These are phyloP conservation scores for Xerus rutilus DNA, from an alignment of 2,797 vertebrate species.

Conservation along the genomic window DNA sequence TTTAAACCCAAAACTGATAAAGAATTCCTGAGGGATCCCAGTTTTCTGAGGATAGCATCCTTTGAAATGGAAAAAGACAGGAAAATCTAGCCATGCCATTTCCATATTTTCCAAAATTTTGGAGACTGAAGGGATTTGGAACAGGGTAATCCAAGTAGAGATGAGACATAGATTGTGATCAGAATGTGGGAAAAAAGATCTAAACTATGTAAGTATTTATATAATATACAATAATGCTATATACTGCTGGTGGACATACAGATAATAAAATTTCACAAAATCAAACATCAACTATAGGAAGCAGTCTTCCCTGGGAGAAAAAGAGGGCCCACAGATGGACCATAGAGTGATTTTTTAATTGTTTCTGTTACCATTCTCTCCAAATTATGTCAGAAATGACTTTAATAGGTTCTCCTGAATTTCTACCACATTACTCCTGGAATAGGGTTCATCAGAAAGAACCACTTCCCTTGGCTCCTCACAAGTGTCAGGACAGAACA, in stretches of 20 bases:
- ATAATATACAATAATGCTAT: background rate
- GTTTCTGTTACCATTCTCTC: background rate
- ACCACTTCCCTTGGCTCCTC: background rate
- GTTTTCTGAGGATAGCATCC: background rate
- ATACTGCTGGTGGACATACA: background rate
- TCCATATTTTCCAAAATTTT: background rate
- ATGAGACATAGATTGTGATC: background rate
- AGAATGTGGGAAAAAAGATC: background rate
- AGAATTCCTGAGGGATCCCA: background rate
- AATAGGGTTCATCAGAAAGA: background rate
- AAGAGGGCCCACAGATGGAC: background rate
- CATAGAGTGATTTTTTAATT: background rate
- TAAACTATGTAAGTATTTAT: background rate
- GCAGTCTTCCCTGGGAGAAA: background rate
- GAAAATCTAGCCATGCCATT: background rate
- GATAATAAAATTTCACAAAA: conserved; percentile 23
- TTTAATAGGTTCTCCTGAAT: background rate
- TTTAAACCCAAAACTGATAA: background rate
- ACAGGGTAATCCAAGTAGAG: background rate
- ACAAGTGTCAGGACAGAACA: background rate
- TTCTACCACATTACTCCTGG: background rate
- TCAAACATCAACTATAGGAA: background rate
- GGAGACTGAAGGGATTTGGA: background rate
- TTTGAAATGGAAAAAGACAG: background rate
- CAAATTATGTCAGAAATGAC: background rate